These are phyloP conservation scores for Drosophila chauvacae DNA, from an alignment of 1,140 invertebrate genomes.

Conservation along the genomic window DNA sequence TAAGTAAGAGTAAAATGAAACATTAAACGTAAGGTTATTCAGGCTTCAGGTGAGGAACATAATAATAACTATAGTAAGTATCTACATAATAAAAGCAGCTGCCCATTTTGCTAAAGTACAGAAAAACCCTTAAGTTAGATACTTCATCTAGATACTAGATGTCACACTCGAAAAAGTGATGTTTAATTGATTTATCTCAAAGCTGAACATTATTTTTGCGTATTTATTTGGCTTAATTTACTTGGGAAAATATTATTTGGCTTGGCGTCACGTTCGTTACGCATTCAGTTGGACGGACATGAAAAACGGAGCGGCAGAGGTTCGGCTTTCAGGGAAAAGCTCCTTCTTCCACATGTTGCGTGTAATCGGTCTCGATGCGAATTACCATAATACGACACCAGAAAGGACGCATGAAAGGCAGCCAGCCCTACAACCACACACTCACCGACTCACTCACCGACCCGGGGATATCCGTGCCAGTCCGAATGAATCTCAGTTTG, in stretches of 20 bases:
- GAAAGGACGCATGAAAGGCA: constrained; percentile 36
- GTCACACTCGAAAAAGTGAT: not conserved
- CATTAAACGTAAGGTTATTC: too few relatives aligned
- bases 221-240: constrained; percentile 5
- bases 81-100: not conserved
- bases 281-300: not conserved
- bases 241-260: constrained; percentile 12
- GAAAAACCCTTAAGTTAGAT: not conserved
- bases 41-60: too few relatives aligned
- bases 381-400: constrained; percentile 82
- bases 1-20: too few relatives aligned
- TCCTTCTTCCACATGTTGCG: constrained; percentile 73
- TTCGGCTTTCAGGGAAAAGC: constrained; percentile 9
- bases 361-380: constrained; percentile 75
- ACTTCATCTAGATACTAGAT: not conserved
- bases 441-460: not conserved
- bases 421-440: not conserved
- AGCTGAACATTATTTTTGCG: not conserved
- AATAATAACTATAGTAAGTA: not conserved
- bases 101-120: not conserved
- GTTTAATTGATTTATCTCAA: constrained; percentile 4
- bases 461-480: constrained; percentile 16
- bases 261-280: not conserved
- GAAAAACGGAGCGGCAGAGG: not conserved
- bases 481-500: constrained; percentile 61